Evolutionary conservation across 2,797 vertebrate genomes (phyloP), one percentile per base, ranked within the genome.

Genomic region (Synaphobranchus kaupii): DNA sequence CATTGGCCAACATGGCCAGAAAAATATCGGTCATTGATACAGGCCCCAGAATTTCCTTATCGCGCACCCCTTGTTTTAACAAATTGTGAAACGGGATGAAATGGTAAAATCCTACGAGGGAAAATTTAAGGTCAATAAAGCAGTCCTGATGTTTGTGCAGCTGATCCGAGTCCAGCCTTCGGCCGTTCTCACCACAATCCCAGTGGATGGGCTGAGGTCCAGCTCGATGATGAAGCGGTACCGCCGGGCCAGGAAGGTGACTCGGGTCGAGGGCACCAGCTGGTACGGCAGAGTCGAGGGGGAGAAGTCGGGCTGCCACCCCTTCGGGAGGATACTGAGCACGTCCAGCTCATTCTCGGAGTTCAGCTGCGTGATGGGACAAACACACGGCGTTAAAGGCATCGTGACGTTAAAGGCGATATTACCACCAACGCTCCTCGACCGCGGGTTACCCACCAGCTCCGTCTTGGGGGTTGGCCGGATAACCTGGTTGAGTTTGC

Each of bases 201-300:
- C 97, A 0, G 99, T 99, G 92, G 99, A 99, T n/a, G 98, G 99
- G 93, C 98, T 99, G 88, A 99, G 97, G 89, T 99, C 99, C 88
- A 99, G 95, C 89, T 99, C 98, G 68, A 99, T 98, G 90, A 99
- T 97, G 90, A 99, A 99, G 76, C 98, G 97, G 94, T 99, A 99
- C 88, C 97, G 96, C 63, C 97, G 97, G 28, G 99, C 98, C 93
- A 99, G 95, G 93, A 99, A 99, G 87, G 97, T 98, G 89, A 98
- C 96, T 4, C 95, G 96, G 0, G 98, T 98, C 5, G 98, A 98
- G 0, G 98, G 98, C 87, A 99, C 96, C 0, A 99, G 92, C 80
- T 97, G 95, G 87, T 96, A 98, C 0, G 98, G 96, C 89, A 93
- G 93, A 15, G 93, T 89, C 48, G 94, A 91, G 17, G 96, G 91